Base-by-base conservation (phyloP, 1,140 invertebrate species). In the Latrodectus geometricus region DNA sequence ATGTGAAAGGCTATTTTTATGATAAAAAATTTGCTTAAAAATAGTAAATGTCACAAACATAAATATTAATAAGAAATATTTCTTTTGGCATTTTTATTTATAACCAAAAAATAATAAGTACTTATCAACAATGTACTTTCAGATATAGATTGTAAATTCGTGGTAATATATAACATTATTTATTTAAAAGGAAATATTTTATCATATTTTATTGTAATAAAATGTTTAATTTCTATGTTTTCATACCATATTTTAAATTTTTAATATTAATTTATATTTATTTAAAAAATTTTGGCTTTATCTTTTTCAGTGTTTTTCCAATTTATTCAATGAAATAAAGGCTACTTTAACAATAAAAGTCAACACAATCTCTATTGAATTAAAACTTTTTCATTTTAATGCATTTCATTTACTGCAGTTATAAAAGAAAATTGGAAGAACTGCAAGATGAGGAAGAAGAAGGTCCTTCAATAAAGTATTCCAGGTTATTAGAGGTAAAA, bases 371-470 rank as follows among this genome's bases (percentile, higher is more conserved):
- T n/a, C 7, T 50, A 8, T 21, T 50, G 12, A 50, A 35, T 52
- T 49, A 8, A 8, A n/a, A 35, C 56, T 14, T 23, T 48, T 14
- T 23, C 12, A 21, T 4, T 77, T 15, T 61, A 35, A 49, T 23
- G 9, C 61, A 14, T 68, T 68, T 68, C 76, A 88, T 54, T 87
- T 61, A 83, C 84, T 83, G n/a, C 81, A 91, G 90, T 1, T 91
- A 90, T 78, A 91, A 90, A 86, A 82, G 89, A 76, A 88, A 89
- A 68, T 83, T 90, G 79, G 88, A 90, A 86, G 90, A 90, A 79
- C 88, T 89, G 82, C 86, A 90, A 72, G 89, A 91, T 68, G 90
- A 90, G 23, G 90, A 90, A 76, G 90, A 90, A 54, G 88, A 89
- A 20, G 82, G 85, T 21, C 86, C 88, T 74, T 77, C 87, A 50